Evolutionary conservation across 2,888 invertebrate genomes (phyloP).

Genomic region (Diabrotica balteata): DNA sequence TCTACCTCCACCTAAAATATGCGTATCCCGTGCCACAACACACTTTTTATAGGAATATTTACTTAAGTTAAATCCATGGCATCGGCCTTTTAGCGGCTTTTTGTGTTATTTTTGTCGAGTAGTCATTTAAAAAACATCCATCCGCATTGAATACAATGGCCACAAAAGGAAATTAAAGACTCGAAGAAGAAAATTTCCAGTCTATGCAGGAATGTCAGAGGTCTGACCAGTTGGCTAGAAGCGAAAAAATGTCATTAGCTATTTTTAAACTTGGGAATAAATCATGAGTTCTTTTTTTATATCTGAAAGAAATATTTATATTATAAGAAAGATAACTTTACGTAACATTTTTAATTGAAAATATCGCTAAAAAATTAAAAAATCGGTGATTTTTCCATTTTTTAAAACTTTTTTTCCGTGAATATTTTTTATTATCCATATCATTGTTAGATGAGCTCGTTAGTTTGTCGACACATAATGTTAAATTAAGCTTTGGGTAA

Average conservation of each 20-base stretch:
- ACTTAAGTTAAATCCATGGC: slow-evolving; percentile 14
- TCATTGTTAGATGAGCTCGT: no score
- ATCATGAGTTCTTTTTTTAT: background rate
- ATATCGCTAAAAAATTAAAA: no score
- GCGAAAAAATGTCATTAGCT: slow-evolving; percentile 26
- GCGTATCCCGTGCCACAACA: slow-evolving; percentile 2
- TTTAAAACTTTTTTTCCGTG: no score
- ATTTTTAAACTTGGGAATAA: slow-evolving; percentile 22
- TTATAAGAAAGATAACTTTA: no score
- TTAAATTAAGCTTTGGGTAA: no score
- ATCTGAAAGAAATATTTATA: no score
- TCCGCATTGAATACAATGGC: slow-evolving; percentile 33
- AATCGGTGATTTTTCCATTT: no score
- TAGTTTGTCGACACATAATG: no score
- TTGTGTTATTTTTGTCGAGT: slow-evolving; percentile 21
- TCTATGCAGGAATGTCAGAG: slow-evolving; percentile 28
- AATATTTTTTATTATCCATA: no score
- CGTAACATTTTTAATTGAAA: no score
- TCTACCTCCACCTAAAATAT: background rate
- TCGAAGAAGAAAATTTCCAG: slow-evolving; percentile 27
- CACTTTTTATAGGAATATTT: slow-evolving; percentile 6
- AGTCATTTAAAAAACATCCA: slow-evolving; percentile 30
- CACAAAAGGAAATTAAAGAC: slow-evolving; percentile 27
- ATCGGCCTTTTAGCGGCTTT: slow-evolving; percentile 21
- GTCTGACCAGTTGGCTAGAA: slow-evolving; percentile 30